These are phyloP conservation scores for Ctenopoma kingsleyae DNA, from an alignment of 2,797 vertebrate genomes.

Conservation along the genomic window DNA sequence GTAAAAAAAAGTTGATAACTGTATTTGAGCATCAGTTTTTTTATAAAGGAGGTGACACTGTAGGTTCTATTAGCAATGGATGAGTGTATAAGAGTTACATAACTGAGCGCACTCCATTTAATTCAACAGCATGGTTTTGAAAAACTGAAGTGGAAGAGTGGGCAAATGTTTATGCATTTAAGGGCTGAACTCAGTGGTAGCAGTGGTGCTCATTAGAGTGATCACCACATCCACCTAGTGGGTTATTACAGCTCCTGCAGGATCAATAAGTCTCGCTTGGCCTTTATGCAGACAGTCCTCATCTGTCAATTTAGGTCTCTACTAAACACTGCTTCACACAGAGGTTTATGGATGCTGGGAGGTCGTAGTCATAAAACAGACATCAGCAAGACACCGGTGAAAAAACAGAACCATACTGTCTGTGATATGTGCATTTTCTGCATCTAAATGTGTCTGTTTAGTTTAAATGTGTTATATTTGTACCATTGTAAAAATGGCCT, in stretches of 20 bases:
- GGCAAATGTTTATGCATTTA: conserved; percentile 42
- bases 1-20: conserved; percentile 29
- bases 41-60: background rate
- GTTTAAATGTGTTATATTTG: too few relatives aligned
- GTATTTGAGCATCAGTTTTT: conserved; percentile 27
- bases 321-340: too few relatives aligned
- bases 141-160: conserved; percentile 52
- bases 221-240: conserved; percentile 2
- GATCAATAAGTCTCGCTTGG: background rate
- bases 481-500: too few relatives aligned
- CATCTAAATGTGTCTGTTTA: too few relatives aligned
- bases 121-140: conserved; percentile 41
- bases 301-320: background rate
- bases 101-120: conserved; percentile 53
- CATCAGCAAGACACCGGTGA: background rate
- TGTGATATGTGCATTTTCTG: background rate
- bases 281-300: background rate
- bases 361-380: background rate
- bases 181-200: conserved; percentile 7
- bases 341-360: background rate
- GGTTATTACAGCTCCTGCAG: conserved; percentile 1
- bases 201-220: conserved; percentile 2
- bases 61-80: conserved; percentile 13
- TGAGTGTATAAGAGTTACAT: conserved; percentile 24
- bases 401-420: background rate